phyloP scores from a whole-genome alignment of 2,113 vertebrate species.

The Neolamprologus hecqui region DNA sequence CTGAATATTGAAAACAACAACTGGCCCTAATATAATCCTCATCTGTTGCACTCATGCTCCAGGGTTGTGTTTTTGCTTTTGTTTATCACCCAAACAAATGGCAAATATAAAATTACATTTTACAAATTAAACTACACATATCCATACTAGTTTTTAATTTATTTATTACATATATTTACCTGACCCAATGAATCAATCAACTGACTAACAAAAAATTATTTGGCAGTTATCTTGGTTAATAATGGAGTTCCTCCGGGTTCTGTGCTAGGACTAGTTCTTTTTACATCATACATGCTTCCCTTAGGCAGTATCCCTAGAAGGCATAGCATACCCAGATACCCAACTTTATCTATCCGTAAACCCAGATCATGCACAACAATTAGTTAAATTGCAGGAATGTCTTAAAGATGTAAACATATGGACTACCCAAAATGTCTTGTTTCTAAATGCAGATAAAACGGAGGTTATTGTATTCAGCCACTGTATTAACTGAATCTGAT shows the following conservation, averaged over 20 bases:
- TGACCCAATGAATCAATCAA: not conserved
- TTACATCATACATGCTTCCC: not conserved
- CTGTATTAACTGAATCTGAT: not conserved
- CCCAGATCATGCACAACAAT: not conserved
- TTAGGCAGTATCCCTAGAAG: not conserved
- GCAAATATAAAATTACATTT: not conserved
- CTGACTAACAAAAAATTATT: not conserved
- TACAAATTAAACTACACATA: not conserved
- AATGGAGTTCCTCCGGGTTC: not conserved
- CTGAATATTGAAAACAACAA: not conserved
- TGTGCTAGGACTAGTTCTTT: not conserved
- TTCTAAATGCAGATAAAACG: not conserved
- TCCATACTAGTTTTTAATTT: not conserved
- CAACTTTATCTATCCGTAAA: not conserved
- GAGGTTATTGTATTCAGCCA: not conserved
- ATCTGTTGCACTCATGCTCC: accelerated
- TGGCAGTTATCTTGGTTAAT: not conserved
- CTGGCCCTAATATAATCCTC: not conserved
- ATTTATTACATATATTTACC: not conserved
- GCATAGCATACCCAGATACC: not conserved
- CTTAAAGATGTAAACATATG: not conserved
- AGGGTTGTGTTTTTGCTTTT: not conserved
- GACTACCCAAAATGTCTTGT: accelerated
- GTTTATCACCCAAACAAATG: not conserved
- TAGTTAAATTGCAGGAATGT: not conserved